Evolutionary conservation across 2,113 vertebrate genomes (phyloP), one percentile per base, ranked within the genome.

Genomic region (Psilopogon haemacephalus): DNA sequence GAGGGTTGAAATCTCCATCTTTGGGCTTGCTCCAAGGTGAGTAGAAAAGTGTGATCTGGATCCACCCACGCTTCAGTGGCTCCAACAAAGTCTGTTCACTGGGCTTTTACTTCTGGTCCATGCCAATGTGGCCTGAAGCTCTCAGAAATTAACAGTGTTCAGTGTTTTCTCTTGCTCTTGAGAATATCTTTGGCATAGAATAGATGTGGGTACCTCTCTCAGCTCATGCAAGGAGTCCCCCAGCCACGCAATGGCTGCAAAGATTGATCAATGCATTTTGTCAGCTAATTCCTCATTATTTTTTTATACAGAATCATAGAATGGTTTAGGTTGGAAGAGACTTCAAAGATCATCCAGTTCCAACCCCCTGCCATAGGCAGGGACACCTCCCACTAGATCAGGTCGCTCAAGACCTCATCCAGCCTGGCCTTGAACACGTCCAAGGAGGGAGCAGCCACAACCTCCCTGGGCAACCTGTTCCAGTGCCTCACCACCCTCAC

Each of bases 21-120:
- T 8, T 94, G 90, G 63, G 15, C 50, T 88, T 17, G 23, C 38
- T 88, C 86, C 92, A 94, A 28, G 67, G 71, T n/a, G 85, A 96
- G 83, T 35, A 86, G 77, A 60, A 67, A 5, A 46, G 48, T 56
- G 82, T 37, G 38, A 86, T 77, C 71, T 38, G 75, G 23, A 62
- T 86, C 83, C 80, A 86, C 28, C 28, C 70, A 9, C 5, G 0
- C 55, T 63, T 76, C 75, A 30, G 65, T 20, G 69, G 28, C 73
- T 86, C 69, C 64, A 65, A 27, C n/a, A 65, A 30, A 67, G 5
- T 40, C 63, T 81, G 15, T 62, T 79, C 33, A 0, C 28, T 56
- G 75, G 37, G 33, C 2, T 73, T 91, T 26, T 46, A 19, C 8
- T 48, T 4, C 1, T 23, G 35, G 40, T 19, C 23, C 35, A 5